Evolutionary conservation across 2,113 vertebrate genomes (phyloP).

Genomic region (Semnopithecus entellus): DNA sequence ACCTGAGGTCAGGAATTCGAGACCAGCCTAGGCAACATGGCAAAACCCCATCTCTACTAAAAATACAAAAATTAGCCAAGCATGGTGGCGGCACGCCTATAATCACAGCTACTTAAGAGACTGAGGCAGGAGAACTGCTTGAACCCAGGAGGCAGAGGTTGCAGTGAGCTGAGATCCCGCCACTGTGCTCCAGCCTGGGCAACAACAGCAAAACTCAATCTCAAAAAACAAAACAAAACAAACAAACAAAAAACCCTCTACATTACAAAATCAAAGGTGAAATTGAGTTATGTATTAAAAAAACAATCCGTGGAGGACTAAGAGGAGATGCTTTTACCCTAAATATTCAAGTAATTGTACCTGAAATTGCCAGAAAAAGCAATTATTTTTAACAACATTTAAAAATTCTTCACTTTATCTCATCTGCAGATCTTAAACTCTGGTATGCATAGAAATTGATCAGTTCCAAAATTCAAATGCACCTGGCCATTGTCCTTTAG

Average conservation of each 20-base stretch:
- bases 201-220: too few relatives aligned
- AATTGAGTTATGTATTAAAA: neutral
- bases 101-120: too few relatives aligned
- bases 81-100: too few relatives aligned
- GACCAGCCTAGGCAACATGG: too few relatives aligned
- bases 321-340: neutral
- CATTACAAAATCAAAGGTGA: conserved; percentile 6
- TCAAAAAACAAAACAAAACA: too few relatives aligned
- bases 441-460: neutral
- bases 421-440: neutral
- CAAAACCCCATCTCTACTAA: too few relatives aligned
- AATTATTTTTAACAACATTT: neutral
- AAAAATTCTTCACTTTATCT: neutral
- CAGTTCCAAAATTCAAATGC: conserved; percentile 7
- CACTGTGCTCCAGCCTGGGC: too few relatives aligned
- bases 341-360: neutral
- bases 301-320: neutral
- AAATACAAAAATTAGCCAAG: too few relatives aligned
- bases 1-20: too few relatives aligned
- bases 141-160: too few relatives aligned
- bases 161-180: too few relatives aligned
- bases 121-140: too few relatives aligned
- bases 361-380: neutral
- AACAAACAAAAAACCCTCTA: neutral
- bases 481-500: neutral